Evolutionary conservation across 2,888 invertebrate species (phyloP).

Genomic region (Scaptomyza polygonia): DNA sequence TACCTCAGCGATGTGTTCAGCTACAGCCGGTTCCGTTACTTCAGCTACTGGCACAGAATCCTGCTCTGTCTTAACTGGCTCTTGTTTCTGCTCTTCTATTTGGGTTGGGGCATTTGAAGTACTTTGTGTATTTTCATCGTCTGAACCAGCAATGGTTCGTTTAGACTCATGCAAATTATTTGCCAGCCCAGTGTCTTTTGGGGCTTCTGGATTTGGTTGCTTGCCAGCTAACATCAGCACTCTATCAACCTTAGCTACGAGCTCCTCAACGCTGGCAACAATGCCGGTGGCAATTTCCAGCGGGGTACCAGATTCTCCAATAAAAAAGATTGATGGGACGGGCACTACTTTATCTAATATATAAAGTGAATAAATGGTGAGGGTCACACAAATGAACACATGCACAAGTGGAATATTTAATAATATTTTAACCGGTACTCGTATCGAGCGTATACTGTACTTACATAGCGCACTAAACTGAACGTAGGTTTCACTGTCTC

Average conservation of each 20-base stretch:
- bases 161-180: neutral
- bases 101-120: neutral
- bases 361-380: neutral
- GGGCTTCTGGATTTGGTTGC: neutral
- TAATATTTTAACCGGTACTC: neutral
- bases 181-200: constrained; percentile 5
- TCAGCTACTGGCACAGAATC: neutral
- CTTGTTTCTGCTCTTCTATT: neutral
- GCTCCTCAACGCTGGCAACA: constrained; percentile 86
- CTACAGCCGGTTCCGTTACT: neutral
- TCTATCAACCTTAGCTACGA: constrained; percentile 88
- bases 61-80: neutral
- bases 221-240: constrained; percentile 83
- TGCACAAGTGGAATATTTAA: neutral
- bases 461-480: constrained; percentile 85
- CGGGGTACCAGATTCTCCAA: constrained; percentile 92
- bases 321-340: constrained; percentile 94
- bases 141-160: constrained; percentile 58
- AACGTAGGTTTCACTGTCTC: constrained; percentile 89
- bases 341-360: constrained; percentile 89
- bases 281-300: constrained; percentile 90
- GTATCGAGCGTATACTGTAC: constrained; percentile 16
- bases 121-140: neutral
- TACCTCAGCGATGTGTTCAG: neutral
- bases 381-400: neutral